phyloP scores from a whole-genome alignment of 2,888 invertebrate species.

The Pharmacophagus antenor region DNA sequence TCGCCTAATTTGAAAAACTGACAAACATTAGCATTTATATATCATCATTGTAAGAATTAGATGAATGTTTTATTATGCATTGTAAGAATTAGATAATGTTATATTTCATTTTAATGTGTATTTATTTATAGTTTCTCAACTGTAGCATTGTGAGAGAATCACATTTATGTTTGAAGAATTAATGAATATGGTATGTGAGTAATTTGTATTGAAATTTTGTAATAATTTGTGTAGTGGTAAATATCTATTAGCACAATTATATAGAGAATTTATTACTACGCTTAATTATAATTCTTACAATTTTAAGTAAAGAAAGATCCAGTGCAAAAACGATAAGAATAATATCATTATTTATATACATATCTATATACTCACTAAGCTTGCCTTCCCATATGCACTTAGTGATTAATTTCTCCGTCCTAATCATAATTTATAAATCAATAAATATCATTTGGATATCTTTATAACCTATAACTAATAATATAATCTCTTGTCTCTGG shows the following conservation, averaged over 20 bases:
- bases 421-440: neutral
- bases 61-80: neutral
- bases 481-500: neutral
- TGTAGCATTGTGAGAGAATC: neutral
- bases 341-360: neutral
- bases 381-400: neutral
- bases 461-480: neutral
- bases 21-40: conserved; percentile 1
- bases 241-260: neutral
- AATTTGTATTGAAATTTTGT: neutral
- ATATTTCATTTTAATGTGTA: neutral
- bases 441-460: neutral
- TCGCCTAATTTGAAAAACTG: conserved; percentile 1
- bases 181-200: neutral
- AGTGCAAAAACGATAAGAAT: neutral
- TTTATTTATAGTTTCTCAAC: no score
- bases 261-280: neutral
- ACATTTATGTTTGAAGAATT: neutral
- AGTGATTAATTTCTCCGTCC: neutral
- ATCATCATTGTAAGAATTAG: neutral
- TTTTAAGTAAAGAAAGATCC: neutral
- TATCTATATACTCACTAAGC: no score
- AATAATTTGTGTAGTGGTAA: neutral
- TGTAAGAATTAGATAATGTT: neutral
- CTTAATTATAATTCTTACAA: neutral